phyloP scores from a whole-genome alignment of 2,888 invertebrate species.

The Seladonia tumulorum region DNA sequence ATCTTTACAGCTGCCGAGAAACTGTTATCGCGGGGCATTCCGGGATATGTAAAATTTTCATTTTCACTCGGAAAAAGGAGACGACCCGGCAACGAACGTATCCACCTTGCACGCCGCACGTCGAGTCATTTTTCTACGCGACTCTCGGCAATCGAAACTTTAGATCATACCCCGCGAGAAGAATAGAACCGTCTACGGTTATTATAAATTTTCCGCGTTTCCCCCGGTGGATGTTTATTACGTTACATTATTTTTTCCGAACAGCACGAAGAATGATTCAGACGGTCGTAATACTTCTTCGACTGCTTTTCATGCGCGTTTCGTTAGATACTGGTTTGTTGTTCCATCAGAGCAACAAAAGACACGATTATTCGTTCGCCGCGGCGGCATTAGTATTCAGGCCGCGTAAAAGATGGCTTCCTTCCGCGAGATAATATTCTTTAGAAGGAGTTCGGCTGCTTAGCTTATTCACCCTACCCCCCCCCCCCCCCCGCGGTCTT shows the following conservation, averaged over 20 bases:
- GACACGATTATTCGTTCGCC: conserved; percentile 75
- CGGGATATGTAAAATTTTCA: conserved; percentile 13
- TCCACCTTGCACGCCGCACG: neutral
- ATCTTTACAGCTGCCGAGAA: conserved; percentile 9
- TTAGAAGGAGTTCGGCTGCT: conserved; percentile 65
- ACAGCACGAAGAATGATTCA: neutral
- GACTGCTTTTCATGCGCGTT: neutral
- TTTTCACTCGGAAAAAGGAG: neutral
- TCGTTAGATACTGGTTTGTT: conserved; percentile 42
- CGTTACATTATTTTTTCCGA: neutral
- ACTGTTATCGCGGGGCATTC: conserved; percentile 12
- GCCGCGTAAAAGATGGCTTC: conserved; percentile 80
- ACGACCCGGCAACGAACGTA: conserved; percentile 12
- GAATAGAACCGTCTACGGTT: no score
- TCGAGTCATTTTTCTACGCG: neutral
- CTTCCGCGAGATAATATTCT: conserved; percentile 78
- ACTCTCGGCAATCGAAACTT: conserved; percentile 5
- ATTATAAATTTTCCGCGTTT: neutral
- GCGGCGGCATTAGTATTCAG: conserved; percentile 77
- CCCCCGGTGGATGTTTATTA: neutral
- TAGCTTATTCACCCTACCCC: conserved; percentile 18
- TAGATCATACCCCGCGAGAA: neutral
- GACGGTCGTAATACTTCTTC: neutral
- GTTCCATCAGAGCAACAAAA: conserved; percentile 62
- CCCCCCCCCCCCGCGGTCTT: no score